Conservation (phyloP, 2,797 vertebrate species). For the Arctocebus calabarensis region DNA sequence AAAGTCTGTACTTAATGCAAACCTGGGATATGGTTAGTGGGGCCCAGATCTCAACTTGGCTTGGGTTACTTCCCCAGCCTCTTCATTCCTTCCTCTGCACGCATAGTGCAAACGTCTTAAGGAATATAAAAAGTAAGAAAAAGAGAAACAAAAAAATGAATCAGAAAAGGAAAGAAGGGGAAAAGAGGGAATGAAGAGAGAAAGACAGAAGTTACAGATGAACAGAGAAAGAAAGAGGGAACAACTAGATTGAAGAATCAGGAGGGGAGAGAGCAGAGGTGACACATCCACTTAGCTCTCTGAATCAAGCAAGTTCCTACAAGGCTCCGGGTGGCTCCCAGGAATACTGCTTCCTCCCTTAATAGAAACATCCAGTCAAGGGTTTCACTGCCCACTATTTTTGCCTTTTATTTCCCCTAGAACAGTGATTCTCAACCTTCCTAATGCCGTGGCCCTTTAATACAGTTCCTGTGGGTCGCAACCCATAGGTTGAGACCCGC, state of each 20-base stretch:
- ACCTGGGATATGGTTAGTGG: constrained; percentile 71
- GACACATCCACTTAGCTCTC: neutral
- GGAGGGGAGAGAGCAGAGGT: neutral
- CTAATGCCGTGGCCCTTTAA: no score
- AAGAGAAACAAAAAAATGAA: neutral
- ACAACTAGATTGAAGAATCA: neutral
- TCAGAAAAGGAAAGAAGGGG: neutral
- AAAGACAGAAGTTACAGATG: neutral
- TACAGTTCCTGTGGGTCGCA: no score
- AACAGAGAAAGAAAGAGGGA: neutral
- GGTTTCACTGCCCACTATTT: constrained; percentile 23
- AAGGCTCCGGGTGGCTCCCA: neutral
- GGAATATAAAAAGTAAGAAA: neutral
- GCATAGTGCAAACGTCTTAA: neutral
- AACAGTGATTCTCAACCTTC: no score
- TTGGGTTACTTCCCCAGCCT: neutral
- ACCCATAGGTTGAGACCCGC: no score
- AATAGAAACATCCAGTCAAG: neutral
- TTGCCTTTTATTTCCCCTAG: neutral
- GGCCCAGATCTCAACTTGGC: constrained; percentile 45
- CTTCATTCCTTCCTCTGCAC: neutral
- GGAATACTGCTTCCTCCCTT: neutral
- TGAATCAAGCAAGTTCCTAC: neutral
- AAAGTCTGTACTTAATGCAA: constrained; percentile 75
- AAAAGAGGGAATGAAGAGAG: neutral